phyloP scores from a whole-genome alignment of 2,797 vertebrate genomes.

The Trachops cirrhosus region DNA sequence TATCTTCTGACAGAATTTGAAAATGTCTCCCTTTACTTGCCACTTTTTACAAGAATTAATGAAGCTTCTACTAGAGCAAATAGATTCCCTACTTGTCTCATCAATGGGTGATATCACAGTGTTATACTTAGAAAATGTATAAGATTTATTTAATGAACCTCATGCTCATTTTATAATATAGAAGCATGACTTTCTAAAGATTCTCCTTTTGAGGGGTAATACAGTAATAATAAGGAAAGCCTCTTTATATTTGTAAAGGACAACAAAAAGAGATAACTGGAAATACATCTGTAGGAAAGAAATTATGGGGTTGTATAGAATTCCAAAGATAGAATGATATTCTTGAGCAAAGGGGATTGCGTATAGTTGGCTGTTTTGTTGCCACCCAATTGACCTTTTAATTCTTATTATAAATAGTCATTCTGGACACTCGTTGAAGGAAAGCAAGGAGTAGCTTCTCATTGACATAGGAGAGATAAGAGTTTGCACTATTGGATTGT shows the following conservation, averaged over 20 bases:
- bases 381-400: background rate
- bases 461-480: background rate
- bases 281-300: background rate
- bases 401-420: background rate
- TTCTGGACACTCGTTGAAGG: background rate
- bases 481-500: background rate
- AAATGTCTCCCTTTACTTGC: background rate
- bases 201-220: background rate
- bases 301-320: background rate
- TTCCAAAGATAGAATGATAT: background rate
- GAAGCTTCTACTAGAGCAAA: background rate
- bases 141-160: background rate
- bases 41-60: slow-evolving; percentile 1
- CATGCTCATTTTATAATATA: background rate
- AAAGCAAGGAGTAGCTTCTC: background rate
- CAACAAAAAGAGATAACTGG: background rate
- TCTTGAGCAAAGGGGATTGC: background rate
- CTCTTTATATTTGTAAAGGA: background rate
- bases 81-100: background rate
- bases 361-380: background rate
- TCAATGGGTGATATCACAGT: background rate
- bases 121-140: background rate
- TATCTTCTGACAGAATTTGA: background rate
- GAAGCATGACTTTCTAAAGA: background rate
- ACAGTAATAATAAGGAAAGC: background rate